Base-by-base conservation (phyloP, 2,888 invertebrate genomes). In the Oligia latruncula region DNA sequence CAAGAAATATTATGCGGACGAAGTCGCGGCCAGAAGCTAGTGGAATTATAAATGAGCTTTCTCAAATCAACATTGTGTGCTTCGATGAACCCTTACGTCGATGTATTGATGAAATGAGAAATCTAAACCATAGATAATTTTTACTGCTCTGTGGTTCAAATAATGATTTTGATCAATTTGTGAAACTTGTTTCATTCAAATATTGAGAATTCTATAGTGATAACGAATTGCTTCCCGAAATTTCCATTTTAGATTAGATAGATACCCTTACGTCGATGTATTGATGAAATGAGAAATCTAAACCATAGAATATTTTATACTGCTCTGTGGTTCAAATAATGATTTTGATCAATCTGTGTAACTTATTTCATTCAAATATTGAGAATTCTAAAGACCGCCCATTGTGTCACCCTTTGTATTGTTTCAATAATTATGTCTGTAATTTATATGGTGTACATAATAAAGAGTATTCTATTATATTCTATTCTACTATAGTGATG, bases 71-170 rank as follows among this genome's bases (percentile, higher is more conserved):
- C 23, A 60, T 15, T 49, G 11, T 29, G 35, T 46, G 55, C n/a
- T 65, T 76, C 17, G 40, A 49, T 49, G 2, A 49, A 60, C 29
- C 29, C 46, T 43, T 60, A 29, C 1, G 11, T 40, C 20, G 6
- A n/a, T n/a, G 2, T 4, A 8, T 17, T 29, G 11, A 49, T 29
- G 43, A 64, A 11, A 46, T 71, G 35, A 20, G 9, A n/a, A 8
- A n/a, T 13, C 17, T 23, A 80, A 43, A 71, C 55, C 55, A 23
- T 65, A n/a, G 23, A 81, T 23, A 9, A 17, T 49, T 60, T 71
- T 35, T 2, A 66, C 29, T 81, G 62, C 55, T n/a, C 46, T 81
- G 49, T 81, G 73, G 73, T 73, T 65, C 11, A 62, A 62, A 15
- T 29, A 29, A 29, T 29, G 62, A 29, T 62, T 29, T 62, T 13